Evolutionary conservation across 92 coral and sea anemone genomes (phyloP).

Genomic region (Hydrozoanthus gracilis): DNA sequence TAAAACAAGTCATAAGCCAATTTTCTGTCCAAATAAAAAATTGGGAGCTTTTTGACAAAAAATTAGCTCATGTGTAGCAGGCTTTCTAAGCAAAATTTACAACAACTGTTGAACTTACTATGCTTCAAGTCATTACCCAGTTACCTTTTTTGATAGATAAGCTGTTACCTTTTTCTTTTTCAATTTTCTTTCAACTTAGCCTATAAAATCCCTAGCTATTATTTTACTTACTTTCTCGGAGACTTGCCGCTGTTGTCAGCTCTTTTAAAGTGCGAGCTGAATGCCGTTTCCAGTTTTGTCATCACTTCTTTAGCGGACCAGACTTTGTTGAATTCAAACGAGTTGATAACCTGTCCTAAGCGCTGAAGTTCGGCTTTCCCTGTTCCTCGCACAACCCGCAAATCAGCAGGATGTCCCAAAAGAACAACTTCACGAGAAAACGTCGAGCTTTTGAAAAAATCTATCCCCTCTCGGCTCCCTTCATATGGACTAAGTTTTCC

Average conservation of each 20-base stretch:
- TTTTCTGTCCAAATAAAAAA: no score
- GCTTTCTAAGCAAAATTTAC: no score
- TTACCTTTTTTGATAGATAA: no score
- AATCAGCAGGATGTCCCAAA: slow-evolving; percentile 4
- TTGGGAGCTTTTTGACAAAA: no score
- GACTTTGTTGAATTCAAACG: not conserved
- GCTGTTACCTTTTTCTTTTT: no score
- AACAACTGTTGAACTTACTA: no score
- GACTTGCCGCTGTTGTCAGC: not conserved
- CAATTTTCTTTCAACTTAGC: no score
- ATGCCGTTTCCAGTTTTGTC: not conserved
- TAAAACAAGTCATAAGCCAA: no score
- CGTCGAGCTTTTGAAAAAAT: not conserved
- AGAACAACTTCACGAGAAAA: slow-evolving; percentile 43
- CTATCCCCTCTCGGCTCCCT: no score
- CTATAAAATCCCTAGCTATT: no score
- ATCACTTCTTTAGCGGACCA: slow-evolving; percentile 2
- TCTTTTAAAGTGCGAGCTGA: not conserved
- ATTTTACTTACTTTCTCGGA: not conserved
- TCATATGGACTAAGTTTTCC: slow-evolving; percentile 16
- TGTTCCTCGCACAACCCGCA: not conserved
- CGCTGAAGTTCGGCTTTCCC: slow-evolving; percentile 19
- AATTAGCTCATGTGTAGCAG: no score
- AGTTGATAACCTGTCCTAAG: slow-evolving; percentile 33
- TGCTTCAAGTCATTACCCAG: no score